These are phyloP conservation scores for Alligator sinensis DNA, from an alignment of 2,113 vertebrate genomes.

Conservation along the genomic window DNA sequence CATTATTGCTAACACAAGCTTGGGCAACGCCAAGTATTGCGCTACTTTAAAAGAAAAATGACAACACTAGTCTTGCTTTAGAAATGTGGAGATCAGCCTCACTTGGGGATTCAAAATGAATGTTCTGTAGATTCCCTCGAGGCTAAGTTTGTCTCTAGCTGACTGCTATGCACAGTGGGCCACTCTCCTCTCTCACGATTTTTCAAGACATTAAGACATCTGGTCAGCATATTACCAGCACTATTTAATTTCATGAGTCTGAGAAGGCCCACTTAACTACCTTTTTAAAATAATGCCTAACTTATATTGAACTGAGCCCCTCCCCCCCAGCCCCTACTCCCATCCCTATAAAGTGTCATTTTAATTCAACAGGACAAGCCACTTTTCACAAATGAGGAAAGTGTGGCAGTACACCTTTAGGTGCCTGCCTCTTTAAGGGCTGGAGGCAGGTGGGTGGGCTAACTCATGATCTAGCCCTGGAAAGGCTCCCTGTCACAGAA, in stretches of 20 bases:
- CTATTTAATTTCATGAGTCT: background rate
- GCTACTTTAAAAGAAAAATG: background rate
- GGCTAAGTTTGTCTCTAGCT: background rate
- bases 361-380: slow-evolving; percentile 25
- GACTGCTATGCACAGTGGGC: background rate
- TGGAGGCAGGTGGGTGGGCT: too few species aligned
- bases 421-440: too few species aligned
- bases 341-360: background rate
- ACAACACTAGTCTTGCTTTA: background rate
- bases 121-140: background rate
- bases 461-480: too few species aligned
- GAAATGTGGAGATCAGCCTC: background rate
- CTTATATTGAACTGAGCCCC: background rate
- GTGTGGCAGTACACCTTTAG: too few species aligned
- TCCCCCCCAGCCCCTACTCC: background rate
- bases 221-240: background rate
- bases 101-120: background rate
- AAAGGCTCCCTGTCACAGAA: background rate
- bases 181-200: background rate
- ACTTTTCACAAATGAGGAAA: accelerated
- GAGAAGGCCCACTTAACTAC: background rate
- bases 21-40: background rate
- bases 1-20: background rate
- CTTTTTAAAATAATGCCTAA: slow-evolving; percentile 8
- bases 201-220: background rate